Conservation (phyloP, 2,797 vertebrate genomes). For the Glyptemys insculpta region DNA sequence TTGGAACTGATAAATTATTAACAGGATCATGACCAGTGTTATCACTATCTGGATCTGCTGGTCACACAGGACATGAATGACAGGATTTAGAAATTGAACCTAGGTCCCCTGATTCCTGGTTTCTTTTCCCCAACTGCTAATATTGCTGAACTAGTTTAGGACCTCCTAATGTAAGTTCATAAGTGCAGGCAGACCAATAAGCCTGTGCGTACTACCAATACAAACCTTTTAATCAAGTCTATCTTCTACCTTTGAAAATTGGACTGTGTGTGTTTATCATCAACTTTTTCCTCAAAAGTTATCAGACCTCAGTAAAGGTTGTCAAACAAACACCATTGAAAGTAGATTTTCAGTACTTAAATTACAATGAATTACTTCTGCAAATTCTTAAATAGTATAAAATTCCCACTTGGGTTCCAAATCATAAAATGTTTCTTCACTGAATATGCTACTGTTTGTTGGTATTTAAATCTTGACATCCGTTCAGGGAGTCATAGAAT, state of each 20-base stretch:
- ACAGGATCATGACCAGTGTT: too few species aligned
- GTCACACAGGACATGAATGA: not conserved
- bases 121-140: not conserved
- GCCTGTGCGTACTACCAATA: not conserved
- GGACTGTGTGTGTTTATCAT: not conserved
- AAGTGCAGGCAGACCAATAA: not conserved
- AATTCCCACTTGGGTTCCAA: not conserved
- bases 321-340: conserved; percentile 51
- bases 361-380: conserved; percentile 10
- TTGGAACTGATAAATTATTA: too few species aligned
- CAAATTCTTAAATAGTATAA: conserved; percentile 18
- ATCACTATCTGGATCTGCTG: not conserved
- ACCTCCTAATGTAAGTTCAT: not conserved
- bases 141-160: not conserved
- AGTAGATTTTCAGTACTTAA: conserved; percentile 38
- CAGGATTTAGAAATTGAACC: not conserved
- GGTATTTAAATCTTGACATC: conserved; percentile 33
- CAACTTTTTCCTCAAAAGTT: not conserved
- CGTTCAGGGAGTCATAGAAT: not conserved
- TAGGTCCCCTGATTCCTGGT: not conserved
- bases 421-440: conserved; percentile 36
- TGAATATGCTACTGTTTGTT: conserved; percentile 18
- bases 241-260: not conserved
- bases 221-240: not conserved
- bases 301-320: not conserved